Conservation (phyloP, 2,113 vertebrate species). For the Thinocorus orbignyianus region DNA sequence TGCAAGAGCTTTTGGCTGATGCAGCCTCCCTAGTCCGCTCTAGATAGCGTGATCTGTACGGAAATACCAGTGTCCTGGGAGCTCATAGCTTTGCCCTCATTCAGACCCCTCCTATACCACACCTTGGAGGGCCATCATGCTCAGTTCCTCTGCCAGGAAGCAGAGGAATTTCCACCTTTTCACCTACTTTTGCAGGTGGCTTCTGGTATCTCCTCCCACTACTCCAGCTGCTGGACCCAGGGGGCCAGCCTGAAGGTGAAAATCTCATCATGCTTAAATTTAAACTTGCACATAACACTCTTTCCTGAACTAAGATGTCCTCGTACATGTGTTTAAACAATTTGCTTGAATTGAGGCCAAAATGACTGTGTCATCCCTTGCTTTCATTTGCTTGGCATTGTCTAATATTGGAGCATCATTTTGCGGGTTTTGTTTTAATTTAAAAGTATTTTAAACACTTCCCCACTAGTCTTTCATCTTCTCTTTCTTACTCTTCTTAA, state of each 20-base stretch:
- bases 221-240: neutral
- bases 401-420: neutral
- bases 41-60: neutral
- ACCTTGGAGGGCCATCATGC: neutral
- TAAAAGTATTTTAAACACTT: constrained; percentile 15
- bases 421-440: constrained; percentile 17
- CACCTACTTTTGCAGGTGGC: neutral
- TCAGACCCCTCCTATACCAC: neutral
- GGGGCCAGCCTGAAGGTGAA: neutral
- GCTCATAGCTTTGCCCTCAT: neutral
- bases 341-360: neutral
- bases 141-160: neutral
- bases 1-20: neutral
- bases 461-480: neutral
- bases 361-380: neutral
- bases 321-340: neutral
- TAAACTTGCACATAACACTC: neutral
- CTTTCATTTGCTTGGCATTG: constrained; percentile 10
- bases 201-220: neutral
- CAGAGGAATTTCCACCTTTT: neutral
- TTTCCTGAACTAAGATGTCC: neutral
- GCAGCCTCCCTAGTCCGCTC: neutral
- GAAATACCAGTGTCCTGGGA: neutral
- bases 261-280: neutral
- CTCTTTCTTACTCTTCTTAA: constrained; percentile 23